Conservation (phyloP, 92 coral and sea anemone genomes). For the Palythoa grandis region DNA sequence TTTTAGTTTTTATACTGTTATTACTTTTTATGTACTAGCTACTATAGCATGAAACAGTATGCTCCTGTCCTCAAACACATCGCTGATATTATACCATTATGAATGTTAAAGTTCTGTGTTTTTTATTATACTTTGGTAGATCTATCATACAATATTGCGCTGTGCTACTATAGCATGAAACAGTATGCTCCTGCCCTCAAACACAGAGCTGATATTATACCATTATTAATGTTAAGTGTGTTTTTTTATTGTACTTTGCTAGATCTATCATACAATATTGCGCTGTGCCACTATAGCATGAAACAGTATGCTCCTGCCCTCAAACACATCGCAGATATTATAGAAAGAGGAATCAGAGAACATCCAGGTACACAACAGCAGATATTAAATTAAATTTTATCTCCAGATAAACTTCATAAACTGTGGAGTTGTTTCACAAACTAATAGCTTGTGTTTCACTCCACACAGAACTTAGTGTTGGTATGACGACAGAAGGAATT, state of each 20-base stretch:
- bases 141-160: constrained; percentile 94
- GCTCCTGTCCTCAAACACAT: too few relatives aligned
- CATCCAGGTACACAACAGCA: constrained; percentile 79
- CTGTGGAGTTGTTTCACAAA: neutral
- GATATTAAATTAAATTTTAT: too few relatives aligned
- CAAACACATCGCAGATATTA: constrained; percentile 96
- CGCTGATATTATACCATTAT: too few relatives aligned
- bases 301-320: constrained; percentile 99
- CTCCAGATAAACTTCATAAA: too few relatives aligned
- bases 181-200: constrained; percentile 99
- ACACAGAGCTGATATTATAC: constrained; percentile 94
- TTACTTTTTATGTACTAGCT: too few relatives aligned
- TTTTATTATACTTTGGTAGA: constrained; percentile 38
- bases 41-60: too few relatives aligned
- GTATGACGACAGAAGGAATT: constrained; percentile 99
- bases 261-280: constrained; percentile 98
- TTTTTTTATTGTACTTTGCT: neutral
- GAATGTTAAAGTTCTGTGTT: too few relatives aligned
- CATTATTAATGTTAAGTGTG: too few relatives aligned
- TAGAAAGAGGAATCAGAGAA: constrained; percentile 97
- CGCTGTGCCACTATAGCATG: constrained; percentile 89
- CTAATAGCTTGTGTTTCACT: neutral
- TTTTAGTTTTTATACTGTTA: too few relatives aligned
- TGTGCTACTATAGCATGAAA: constrained; percentile 92
- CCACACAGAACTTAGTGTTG: constrained; percentile 90